A percentile compares a stretch with the other conserved stretches of the same genome.
phyloP scores from a whole-genome alignment of 2,113 vertebrate genomes.

The Arizona elegans region DNA sequence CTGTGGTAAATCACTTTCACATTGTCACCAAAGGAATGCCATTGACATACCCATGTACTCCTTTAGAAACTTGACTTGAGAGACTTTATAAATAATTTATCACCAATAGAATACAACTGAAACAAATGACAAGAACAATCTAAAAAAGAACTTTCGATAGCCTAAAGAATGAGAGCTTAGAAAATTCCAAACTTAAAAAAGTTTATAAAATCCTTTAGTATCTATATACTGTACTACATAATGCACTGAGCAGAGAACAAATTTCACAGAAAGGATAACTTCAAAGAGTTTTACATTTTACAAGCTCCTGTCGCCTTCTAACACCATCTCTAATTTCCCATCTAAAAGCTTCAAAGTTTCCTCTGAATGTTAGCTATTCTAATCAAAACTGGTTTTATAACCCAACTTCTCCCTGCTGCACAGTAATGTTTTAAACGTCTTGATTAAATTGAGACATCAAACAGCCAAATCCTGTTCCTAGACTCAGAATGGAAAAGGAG shows the following conservation, averaged over 20 bases:
- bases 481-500: constrained; percentile 1
- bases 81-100: neutral
- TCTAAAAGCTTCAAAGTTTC: constrained; percentile 23
- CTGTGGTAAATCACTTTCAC: neutral
- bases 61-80: neutral
- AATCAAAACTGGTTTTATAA: neutral
- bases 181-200: constrained; percentile 7
- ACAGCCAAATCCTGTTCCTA: constrained; percentile 16
- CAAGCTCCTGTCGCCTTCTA: neutral
- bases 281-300: neutral
- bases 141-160: fast-evolving
- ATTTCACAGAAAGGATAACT: neutral
- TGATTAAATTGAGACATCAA: neutral
- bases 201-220: neutral
- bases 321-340: constrained; percentile 14
- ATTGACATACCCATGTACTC: neutral
- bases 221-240: neutral
- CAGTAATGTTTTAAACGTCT: neutral
- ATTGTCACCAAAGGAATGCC: neutral
- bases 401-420: neutral
- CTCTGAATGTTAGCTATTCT: constrained; percentile 10
- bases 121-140: neutral
- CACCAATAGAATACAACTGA: neutral
- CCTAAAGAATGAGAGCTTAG: neutral
- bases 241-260: neutral